Conservation (phyloP, 2,888 invertebrate species). For the Tanytarsus gracilentus region DNA sequence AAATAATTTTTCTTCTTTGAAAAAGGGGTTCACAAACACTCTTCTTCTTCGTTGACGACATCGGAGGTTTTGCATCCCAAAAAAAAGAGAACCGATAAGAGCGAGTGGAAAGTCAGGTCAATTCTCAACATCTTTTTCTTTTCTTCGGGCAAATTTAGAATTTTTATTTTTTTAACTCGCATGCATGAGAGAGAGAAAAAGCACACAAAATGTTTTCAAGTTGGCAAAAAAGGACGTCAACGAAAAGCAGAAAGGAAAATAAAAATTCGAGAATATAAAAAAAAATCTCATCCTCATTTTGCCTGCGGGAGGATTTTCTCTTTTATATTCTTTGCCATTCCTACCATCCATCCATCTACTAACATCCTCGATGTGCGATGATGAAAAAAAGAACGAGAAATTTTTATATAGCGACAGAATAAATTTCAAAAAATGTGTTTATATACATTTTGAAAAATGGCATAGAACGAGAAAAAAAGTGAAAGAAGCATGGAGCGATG, state of each 20-base stretch:
- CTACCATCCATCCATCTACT: background rate
- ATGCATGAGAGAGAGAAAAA: background rate
- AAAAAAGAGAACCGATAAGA: conserved; percentile 9
- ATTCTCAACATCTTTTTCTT: conserved; percentile 24
- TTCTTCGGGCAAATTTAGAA: conserved; percentile 8
- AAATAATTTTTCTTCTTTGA: too few relatives aligned
- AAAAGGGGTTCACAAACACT: too few relatives aligned
- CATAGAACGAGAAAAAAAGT: background rate
- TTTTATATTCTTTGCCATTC: background rate
- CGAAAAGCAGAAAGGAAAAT: conserved; percentile 9
- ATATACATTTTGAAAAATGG: conserved; percentile 26
- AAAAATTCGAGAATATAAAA: background rate
- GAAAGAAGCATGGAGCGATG: conserved; percentile 3
- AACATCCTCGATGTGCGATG: conserved; percentile 10
- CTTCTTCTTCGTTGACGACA: too few relatives aligned
- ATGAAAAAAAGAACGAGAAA: conserved; percentile 1
- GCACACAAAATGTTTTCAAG: conserved; percentile 15
- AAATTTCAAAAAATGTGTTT: conserved; percentile 19
- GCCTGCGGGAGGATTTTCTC: conserved; percentile 7
- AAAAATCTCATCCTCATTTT: conserved; percentile 11
- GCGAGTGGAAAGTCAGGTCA: conserved; percentile 22
- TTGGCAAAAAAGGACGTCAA: conserved; percentile 15
- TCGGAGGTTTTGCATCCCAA: background rate
- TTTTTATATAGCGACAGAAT: conserved; percentile 13
- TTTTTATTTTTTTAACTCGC: conserved; percentile 1